A percentile compares a stretch with the other conserved stretches of the same genome.
Conservation (phyloP, 2,797 vertebrate genomes). For the Octomys mimax region DNA sequence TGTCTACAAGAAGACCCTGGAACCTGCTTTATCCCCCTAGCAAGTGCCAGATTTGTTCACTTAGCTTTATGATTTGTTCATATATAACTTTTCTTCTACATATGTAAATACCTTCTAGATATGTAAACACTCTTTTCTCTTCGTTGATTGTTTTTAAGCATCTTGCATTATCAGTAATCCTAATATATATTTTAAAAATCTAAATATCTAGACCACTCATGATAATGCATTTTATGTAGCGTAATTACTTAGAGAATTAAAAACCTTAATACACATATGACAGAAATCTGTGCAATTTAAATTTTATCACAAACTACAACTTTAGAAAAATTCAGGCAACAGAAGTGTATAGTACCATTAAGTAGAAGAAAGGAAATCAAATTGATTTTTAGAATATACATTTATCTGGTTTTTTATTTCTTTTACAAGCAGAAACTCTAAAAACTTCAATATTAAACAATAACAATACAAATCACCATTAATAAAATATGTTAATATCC, state of each 20-base stretch:
- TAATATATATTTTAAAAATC: conserved; percentile 31
- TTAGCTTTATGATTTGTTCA: conserved; percentile 10
- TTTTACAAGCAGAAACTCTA: conserved; percentile 37
- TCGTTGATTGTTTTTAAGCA: conserved; percentile 24
- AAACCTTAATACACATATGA: conserved; percentile 47
- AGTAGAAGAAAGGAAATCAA: conserved; percentile 16
- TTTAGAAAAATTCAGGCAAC: conserved; percentile 29
- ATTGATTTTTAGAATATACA: conserved; percentile 44
- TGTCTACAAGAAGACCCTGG: background rate
- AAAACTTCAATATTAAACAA: conserved; percentile 51
- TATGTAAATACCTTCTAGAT: conserved; percentile 38
- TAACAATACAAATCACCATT: conserved; percentile 57
- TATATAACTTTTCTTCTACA: conserved; percentile 1
- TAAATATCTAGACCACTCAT: conserved; percentile 56
- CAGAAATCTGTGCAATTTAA: conserved; percentile 36
- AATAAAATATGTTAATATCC: conserved; percentile 56
- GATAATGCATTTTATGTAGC: background rate
- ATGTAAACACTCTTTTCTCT: conserved; percentile 28
- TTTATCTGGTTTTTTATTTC: conserved; percentile 40
- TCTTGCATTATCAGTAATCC: conserved; percentile 11
- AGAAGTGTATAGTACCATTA: conserved; percentile 30
- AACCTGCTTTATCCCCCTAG: background rate
- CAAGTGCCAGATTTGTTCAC: background rate
- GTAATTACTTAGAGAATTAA: conserved; percentile 25
- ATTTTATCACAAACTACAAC: conserved; percentile 42